Evolutionary conservation across 1,140 invertebrate genomes (phyloP).

Genomic region (Lanistes nyassanus): DNA sequence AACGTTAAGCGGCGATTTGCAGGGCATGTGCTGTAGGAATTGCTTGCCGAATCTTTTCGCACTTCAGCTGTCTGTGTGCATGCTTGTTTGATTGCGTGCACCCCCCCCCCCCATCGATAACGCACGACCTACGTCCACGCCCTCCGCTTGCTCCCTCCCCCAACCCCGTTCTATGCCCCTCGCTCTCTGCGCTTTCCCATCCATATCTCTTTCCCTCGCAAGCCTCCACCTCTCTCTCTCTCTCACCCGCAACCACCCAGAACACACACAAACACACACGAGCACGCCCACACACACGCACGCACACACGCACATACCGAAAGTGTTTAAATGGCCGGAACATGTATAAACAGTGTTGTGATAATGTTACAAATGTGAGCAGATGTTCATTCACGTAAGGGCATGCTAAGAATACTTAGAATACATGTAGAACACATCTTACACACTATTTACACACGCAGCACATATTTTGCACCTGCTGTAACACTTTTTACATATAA

Average conservation of each 20-base stretch:
- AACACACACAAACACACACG: conserved; percentile 1
- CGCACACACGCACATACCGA: conserved; percentile 2
- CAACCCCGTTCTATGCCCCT: not conserved
- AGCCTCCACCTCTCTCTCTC: conserved; percentile 4
- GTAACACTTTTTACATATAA: too few relatives aligned
- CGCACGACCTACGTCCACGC: not conserved
- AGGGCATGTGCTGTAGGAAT: too few relatives aligned
- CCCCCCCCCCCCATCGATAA: not conserved
- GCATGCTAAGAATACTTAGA: too few relatives aligned
- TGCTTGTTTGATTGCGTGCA: not conserved
- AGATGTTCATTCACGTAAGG: too few relatives aligned
- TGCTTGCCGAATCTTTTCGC: too few relatives aligned
- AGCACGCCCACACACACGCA: not conserved
- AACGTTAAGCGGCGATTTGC: too few relatives aligned
- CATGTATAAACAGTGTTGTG: not conserved
- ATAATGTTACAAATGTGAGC: not conserved
- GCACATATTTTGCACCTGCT: too few relatives aligned
- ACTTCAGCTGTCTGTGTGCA: not conserved
- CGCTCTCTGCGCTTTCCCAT: not conserved
- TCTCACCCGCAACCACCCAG: not conserved
- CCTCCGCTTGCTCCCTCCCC: not conserved
- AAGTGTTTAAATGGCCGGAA: too few relatives aligned
- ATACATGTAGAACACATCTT: too few relatives aligned
- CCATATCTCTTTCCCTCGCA: not conserved
- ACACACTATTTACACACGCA: too few relatives aligned